Base-by-base conservation (phyloP, 2,797 vertebrate species). In the Bucorvus abyssinicus region DNA sequence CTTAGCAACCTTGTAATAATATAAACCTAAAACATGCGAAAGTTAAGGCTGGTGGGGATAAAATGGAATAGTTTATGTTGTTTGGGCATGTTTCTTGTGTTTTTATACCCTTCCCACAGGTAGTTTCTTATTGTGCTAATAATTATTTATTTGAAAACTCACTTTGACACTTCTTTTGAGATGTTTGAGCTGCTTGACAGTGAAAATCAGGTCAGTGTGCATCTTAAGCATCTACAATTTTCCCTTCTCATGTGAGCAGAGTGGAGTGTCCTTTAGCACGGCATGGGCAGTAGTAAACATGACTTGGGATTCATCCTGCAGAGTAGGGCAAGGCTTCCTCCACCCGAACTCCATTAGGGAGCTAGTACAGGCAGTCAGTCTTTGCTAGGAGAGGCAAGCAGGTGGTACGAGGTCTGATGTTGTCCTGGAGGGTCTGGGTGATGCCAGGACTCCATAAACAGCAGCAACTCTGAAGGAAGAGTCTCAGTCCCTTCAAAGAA, bases 341-440 rank as follows among this genome's bases (percentile, higher is more conserved):
- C 13, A 21, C 6, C 26, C 17, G 44, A 49, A 0, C 0, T 2
- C 70, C 0, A 0, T 42, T 49, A 40, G 44, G 68, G 56, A 57
- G 42, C 8, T 19, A 4, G 5, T 7, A 19, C 10, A 56, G 45
- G 11, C 19, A 9, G 2, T 10, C 0, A 8, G 7, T 27, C 52
- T 40, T 26, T 50, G 16, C 21, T 34, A 22, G 59, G 22, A 45
- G n/a, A 56, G 23, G 6, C 6, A 44, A 52, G 49, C 1, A 9
- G 24, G 17, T 61, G 14, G 4, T 8, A 2, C 2, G 0, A 14
- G 61, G 29, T 18, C 50, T 3, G 2, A 0, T 10, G 34, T 3
- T 82, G 32, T 40, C 60, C 32, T 42, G 53, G 32, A 60, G 17
- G 1, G 2, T 34, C 21, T 1, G 5, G 29, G 6, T 45, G 55